Evolutionary conservation across 2,888 invertebrate genomes (phyloP), one percentile per base, ranked within the genome.

Genomic region (Ectemnius continuus): DNA sequence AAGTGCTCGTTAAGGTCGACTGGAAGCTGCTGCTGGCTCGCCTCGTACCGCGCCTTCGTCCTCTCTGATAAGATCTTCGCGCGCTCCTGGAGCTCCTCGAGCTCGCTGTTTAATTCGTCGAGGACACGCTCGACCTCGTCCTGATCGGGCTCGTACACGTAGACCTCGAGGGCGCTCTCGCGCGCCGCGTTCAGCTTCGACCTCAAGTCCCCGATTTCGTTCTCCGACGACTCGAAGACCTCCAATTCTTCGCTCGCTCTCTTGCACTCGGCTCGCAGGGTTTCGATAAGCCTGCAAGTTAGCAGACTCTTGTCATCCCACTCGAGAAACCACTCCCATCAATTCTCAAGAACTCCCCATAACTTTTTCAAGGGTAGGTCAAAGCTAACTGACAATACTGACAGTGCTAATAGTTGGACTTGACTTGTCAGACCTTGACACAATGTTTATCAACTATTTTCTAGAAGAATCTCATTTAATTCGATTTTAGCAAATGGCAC

Each of bases 1-100:
- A 97, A 92, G 92, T 96, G 94, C 91, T 96, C 95, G 76, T 94
- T 93, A 79, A 96, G 93, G 93, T 97, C 97, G 80, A 95, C 94
- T 74, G 97, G 92, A 36, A 92, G 90, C 73, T 91, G 85, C 86
- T 92, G 91, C 84, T 92, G 91, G 75, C 88, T 88, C 70, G 88
- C 86, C 81, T 89, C 88, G 87, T 92, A 92, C 80, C 90, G 89
- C 84, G 91, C 91, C 84, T 91, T 91, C 77, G 89, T 91, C 77
- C 87, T 87, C 70, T 86, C 88, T 67, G 90, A 90, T 70, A 91
- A 88, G 75, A 84, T 87, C 71, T 91, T 90, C 14, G 88, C 87
- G 16, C 78, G 78, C 14, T 88, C 87, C 16, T 89, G 87, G 60
- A 90, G 84, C 57, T 82, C 80, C 28, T 87, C 84, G 63, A 89